Evolutionary conservation across 2,113 vertebrate species (phyloP).

Genomic region (Pachycephala philippinensis): DNA sequence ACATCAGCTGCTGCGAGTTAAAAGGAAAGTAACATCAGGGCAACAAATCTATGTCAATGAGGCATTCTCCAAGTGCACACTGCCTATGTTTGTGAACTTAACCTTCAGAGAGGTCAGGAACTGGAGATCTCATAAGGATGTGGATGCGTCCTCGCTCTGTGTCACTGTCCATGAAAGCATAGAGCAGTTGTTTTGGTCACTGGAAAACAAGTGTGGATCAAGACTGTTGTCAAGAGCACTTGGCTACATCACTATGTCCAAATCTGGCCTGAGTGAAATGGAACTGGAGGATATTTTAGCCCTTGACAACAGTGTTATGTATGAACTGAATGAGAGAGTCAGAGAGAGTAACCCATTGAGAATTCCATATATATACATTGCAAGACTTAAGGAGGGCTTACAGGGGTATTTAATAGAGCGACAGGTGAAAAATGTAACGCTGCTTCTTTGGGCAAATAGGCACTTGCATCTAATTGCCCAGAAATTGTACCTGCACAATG

Average conservation of each 20-base stretch:
- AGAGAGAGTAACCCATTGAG: conserved; percentile 86
- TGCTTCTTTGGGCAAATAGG: conserved; percentile 97
- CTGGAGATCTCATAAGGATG: conserved; percentile 97
- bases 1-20: conserved; percentile 90
- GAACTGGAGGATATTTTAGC: conserved; percentile 96
- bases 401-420: conserved; percentile 92
- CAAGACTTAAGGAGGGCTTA: conserved; percentile 92
- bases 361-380: conserved; percentile 90
- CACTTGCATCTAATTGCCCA: conserved; percentile 96
- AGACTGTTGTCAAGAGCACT: conserved; percentile 89
- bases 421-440: conserved; percentile 88
- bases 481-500: conserved; percentile 91
- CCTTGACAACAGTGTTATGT: conserved; percentile 91
- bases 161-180: conserved; percentile 97
- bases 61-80: conserved; percentile 91
- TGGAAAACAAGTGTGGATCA: conserved; percentile 89
- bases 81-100: conserved; percentile 98
- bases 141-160: conserved; percentile 90
- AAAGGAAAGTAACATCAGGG: conserved; percentile 96
- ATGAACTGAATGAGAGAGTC: conserved; percentile 81
- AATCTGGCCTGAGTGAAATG: conserved; percentile 91
- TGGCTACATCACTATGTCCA: conserved; percentile 96
- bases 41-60: conserved; percentile 99
- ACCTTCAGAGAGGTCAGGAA: conserved; percentile 93
- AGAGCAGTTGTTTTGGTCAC: conserved; percentile 92